A percentile compares a stretch with the other conserved stretches of the same genome.
Conservation (phyloP, 2,113 vertebrate genomes). For the Thinocorus orbignyianus region DNA sequence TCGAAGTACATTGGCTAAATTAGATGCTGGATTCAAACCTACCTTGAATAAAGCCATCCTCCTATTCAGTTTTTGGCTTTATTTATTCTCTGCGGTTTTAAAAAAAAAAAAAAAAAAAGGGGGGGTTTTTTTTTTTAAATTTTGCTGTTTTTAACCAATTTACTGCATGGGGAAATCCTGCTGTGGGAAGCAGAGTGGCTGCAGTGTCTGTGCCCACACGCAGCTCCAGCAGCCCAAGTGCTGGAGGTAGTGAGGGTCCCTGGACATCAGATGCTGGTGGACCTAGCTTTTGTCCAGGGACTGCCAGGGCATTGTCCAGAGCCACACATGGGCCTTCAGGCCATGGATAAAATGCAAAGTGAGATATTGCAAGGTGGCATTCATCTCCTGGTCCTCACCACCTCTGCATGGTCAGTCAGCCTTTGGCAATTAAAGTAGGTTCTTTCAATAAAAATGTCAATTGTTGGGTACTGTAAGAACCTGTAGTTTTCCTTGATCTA, state of each 20-base stretch:
- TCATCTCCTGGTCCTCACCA: background rate
- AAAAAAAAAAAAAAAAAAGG: background rate
- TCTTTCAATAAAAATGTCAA: background rate
- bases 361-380: background rate
- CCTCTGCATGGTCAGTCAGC: background rate
- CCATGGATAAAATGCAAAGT: background rate
- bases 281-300: background rate
- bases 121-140: background rate
- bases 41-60: background rate
- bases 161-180: background rate
- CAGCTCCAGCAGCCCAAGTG: background rate
- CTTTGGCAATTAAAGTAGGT: background rate
- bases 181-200: background rate
- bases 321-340: rapidly evolving
- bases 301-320: background rate
- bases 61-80: background rate
- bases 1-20: background rate
- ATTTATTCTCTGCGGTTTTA: background rate
- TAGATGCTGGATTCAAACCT: background rate
- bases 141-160: background rate
- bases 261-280: background rate
- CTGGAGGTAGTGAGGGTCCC: background rate
- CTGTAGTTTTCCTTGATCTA: background rate
- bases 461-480: background rate
- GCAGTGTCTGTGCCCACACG: rapidly evolving